phyloP scores from a whole-genome alignment of 2,113 vertebrate genomes.

The Callipepla californica region DNA sequence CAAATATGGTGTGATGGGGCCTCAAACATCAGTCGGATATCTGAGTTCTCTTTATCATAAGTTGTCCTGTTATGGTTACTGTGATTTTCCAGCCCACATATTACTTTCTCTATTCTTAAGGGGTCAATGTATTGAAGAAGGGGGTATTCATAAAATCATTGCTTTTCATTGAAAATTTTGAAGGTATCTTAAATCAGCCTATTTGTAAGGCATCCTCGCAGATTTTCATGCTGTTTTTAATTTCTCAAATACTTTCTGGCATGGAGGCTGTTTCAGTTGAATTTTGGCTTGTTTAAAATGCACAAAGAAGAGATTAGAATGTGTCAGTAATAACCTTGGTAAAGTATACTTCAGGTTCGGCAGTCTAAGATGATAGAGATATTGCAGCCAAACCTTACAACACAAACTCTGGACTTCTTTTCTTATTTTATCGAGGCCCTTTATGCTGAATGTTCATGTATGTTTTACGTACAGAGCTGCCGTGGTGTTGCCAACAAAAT shows the following conservation, averaged over 20 bases:
- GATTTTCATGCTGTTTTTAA: neutral
- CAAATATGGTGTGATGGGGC: neutral
- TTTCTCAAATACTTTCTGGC: neutral
- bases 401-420: neutral
- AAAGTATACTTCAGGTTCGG: neutral
- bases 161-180: neutral
- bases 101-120: neutral
- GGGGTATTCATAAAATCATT: neutral
- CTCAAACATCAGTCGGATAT: neutral
- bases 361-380: neutral
- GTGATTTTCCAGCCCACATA: neutral
- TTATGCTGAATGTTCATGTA: neutral
- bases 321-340: neutral
- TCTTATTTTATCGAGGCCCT: neutral
- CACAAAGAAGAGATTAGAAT: neutral
- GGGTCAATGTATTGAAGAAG: neutral
- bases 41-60: neutral
- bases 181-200: neutral
- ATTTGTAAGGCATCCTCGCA: neutral
- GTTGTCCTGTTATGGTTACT: neutral
- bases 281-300: neutral
- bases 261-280: neutral
- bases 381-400: neutral
- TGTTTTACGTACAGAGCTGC: neutral
- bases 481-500: neutral